These are phyloP conservation scores for Melinaea marsaeus DNA, from an alignment of 2,888 invertebrate species.

Conservation along the genomic window DNA sequence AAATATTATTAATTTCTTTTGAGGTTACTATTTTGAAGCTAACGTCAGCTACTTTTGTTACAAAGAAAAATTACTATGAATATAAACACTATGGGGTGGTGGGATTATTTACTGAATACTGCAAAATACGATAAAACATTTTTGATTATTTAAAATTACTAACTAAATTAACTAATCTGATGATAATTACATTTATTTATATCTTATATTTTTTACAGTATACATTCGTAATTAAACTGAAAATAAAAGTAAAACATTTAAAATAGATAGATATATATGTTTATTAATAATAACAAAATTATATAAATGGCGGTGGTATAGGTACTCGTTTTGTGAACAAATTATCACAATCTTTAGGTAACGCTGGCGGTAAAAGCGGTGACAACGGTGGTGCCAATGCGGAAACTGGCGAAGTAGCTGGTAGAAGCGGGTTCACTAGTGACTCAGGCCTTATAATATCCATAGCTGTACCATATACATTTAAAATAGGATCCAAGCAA, in stretches of 20 bases:
- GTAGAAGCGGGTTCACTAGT: conserved; percentile 43
- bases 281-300: conserved; percentile 12
- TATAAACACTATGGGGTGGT: too few relatives aligned
- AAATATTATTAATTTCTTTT: too few relatives aligned
- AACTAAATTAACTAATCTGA: too few relatives aligned
- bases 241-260: conserved; percentile 7
- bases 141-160: too few relatives aligned
- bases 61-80: too few relatives aligned
- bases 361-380: conserved; percentile 10
- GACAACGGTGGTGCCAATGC: conserved; percentile 39
- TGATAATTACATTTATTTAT: too few relatives aligned
- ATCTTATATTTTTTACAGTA: too few relatives aligned
- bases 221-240: too few relatives aligned
- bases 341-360: conserved; percentile 16
- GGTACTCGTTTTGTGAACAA: conserved; percentile 18
- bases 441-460: conserved; percentile 26
- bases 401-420: conserved; percentile 51
- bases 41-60: too few relatives aligned
- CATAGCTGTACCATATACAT: conserved; percentile 20
- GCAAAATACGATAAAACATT: too few relatives aligned
- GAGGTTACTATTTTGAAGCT: too few relatives aligned
- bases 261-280: not conserved
- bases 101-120: too few relatives aligned
- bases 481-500: conserved; percentile 33
- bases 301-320: conserved; percentile 31